These are phyloP conservation scores for Platycheirus rosarum DNA, from an alignment of 2,888 invertebrate species.

Conservation along the genomic window DNA sequence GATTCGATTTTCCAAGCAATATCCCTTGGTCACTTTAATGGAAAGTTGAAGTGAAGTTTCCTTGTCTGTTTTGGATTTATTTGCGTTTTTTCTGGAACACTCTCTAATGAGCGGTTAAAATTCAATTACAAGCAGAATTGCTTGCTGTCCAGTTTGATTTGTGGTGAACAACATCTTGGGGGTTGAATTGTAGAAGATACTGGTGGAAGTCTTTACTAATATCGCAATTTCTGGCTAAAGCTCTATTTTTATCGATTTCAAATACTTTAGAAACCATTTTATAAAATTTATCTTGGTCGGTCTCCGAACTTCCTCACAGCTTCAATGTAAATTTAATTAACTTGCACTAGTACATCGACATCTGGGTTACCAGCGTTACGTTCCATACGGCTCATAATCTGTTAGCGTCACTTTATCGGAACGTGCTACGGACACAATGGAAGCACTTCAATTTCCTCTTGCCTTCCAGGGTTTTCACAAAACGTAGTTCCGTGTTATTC, in stretches of 20 bases:
- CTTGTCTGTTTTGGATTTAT: background rate
- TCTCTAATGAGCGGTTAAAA: conserved; percentile 49
- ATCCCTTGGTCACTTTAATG: conserved; percentile 7
- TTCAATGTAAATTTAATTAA: conserved; percentile 50
- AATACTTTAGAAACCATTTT: no score
- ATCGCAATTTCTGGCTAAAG: no score
- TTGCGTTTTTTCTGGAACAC: conserved; percentile 23
- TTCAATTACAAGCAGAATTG: conserved; percentile 63
- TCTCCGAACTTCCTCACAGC: background rate
- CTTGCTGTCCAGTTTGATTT: conserved; percentile 49
- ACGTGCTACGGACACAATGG: conserved; percentile 71
- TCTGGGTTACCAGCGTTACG: conserved; percentile 62
- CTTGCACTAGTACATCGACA: conserved; percentile 19
- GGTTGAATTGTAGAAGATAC: no score
- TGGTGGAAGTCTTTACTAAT: no score
- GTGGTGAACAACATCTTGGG: background rate
- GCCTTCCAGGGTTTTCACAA: conserved; percentile 21
- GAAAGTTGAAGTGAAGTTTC: background rate
- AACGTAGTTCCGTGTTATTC: conserved; percentile 45
- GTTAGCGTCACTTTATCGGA: conserved; percentile 54
- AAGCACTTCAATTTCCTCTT: conserved; percentile 57
- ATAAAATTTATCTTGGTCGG: background rate
- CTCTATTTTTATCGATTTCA: no score
- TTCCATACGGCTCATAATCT: conserved; percentile 48
- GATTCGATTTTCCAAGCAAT: conserved; percentile 32